A percentile compares a stretch with the other conserved stretches of the same genome.
Conservation (phyloP, 2,113 vertebrate genomes). For the Limanda limanda region DNA sequence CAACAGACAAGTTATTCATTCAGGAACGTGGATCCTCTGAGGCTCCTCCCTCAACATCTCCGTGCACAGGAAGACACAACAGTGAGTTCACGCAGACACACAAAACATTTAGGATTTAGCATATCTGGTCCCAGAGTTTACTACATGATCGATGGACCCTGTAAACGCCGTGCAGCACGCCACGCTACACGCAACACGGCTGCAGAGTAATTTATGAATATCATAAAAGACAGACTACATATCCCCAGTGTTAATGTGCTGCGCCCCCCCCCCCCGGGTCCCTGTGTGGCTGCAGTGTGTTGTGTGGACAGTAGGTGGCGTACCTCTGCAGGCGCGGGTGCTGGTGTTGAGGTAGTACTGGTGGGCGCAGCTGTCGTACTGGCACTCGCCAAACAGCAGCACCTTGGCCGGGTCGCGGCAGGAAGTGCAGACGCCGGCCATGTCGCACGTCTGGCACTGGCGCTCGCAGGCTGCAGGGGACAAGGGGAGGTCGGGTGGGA, state of each 20-base stretch:
- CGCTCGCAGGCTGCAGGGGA: constrained; percentile 82
- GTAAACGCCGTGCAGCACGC: constrained; percentile 33
- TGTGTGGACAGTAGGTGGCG: neutral
- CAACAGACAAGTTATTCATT: too few relatives aligned
- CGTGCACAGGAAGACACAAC: too few relatives aligned
- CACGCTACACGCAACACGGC: constrained; percentile 39
- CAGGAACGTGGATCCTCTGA: too few relatives aligned
- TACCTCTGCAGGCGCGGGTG: constrained; percentile 90
- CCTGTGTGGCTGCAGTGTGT: neutral
- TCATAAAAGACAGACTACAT: neutral
- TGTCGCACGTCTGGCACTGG: constrained; percentile 88
- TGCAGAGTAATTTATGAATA: neutral
- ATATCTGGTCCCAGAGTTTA: constrained; percentile 50
- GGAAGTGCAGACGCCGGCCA: constrained; percentile 81
- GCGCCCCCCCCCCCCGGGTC: neutral
- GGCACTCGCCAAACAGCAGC: constrained; percentile 93
- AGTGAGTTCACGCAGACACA: neutral
- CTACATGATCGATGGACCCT: constrained; percentile 52
- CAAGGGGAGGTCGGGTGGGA: neutral
- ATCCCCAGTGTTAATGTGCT: neutral
- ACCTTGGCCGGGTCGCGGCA: constrained; percentile 90
- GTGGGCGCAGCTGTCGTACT: constrained; percentile 89
- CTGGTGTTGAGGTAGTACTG: constrained; percentile 92
- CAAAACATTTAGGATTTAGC: constrained; percentile 29
- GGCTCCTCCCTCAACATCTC: too few relatives aligned